phyloP scores from a whole-genome alignment of 2,113 vertebrate genomes.

The Leuciscus idus region DNA sequence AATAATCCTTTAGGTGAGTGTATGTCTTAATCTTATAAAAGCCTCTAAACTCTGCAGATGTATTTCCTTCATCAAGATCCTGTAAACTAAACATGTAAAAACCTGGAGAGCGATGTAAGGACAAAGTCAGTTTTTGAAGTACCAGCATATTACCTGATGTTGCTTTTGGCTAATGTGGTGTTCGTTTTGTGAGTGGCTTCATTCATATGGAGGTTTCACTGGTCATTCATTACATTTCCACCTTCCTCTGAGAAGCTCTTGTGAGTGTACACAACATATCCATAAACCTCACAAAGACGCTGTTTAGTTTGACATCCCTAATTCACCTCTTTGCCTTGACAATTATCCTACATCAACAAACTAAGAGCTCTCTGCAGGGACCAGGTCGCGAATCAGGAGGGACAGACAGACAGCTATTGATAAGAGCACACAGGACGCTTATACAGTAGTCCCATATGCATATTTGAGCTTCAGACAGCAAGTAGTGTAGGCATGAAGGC shows the following conservation, averaged over 20 bases:
- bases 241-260: background rate
- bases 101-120: conserved; percentile 17
- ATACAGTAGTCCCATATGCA: conserved; percentile 23
- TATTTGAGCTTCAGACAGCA: conserved; percentile 38
- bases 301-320: conserved; percentile 28
- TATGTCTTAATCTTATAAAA: background rate
- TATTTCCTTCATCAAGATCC: conserved; percentile 20
- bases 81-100: conserved; percentile 32
- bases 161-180: background rate
- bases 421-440: conserved; percentile 38
- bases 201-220: conserved; percentile 12
- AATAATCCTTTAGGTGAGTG: too few relatives aligned
- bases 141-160: background rate
- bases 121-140: conserved; percentile 6
- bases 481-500: background rate
- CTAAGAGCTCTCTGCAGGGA: conserved; percentile 14
- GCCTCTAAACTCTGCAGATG: background rate
- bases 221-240: background rate
- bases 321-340: conserved; percentile 35
- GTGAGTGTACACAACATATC: background rate
- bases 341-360: conserved; percentile 54
- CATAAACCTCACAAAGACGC: conserved; percentile 39
- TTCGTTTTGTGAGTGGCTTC: background rate
- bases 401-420: conserved; percentile 50
- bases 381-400: background rate